phyloP scores from a whole-genome alignment of 2,113 vertebrate genomes.

The Alouatta palliata region DNA sequence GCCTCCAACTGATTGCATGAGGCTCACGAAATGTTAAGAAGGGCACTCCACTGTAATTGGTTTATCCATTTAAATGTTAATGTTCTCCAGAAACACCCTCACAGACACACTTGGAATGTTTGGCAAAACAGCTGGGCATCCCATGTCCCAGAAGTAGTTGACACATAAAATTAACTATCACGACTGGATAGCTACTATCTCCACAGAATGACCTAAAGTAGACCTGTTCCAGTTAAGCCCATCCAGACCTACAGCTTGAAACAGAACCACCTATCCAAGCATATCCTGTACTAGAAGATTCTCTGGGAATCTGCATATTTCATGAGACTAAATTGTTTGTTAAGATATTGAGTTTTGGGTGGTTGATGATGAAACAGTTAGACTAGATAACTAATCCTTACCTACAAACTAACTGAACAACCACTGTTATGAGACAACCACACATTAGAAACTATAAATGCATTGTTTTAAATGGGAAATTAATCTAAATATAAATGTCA shows the following conservation, averaged over 20 bases:
- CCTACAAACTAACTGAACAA: neutral
- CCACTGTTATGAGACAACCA: neutral
- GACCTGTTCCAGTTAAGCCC: neutral
- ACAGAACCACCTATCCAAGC: neutral
- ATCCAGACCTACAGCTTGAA: neutral
- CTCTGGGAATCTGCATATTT: neutral
- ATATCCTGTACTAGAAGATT: neutral
- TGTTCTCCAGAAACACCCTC: neutral
- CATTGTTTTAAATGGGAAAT: neutral
- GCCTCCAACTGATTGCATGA: neutral
- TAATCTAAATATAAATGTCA: neutral
- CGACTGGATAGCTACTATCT: neutral
- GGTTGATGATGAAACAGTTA: neutral
- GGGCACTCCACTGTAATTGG: neutral
- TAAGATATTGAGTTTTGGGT: neutral
- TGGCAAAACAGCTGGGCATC: neutral
- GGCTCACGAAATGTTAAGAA: neutral
- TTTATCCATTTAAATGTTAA: neutral
- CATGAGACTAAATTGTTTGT: neutral
- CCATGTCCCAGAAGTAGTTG: neutral
- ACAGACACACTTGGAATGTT: neutral
- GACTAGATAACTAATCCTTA: neutral
- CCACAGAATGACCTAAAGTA: neutral
- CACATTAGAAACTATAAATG: neutral
- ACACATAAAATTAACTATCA: neutral